A percentile compares a stretch with the other conserved stretches of the same genome.
phyloP scores from a whole-genome alignment of 2,797 vertebrate species.

The Sebastes iracundus region DNA sequence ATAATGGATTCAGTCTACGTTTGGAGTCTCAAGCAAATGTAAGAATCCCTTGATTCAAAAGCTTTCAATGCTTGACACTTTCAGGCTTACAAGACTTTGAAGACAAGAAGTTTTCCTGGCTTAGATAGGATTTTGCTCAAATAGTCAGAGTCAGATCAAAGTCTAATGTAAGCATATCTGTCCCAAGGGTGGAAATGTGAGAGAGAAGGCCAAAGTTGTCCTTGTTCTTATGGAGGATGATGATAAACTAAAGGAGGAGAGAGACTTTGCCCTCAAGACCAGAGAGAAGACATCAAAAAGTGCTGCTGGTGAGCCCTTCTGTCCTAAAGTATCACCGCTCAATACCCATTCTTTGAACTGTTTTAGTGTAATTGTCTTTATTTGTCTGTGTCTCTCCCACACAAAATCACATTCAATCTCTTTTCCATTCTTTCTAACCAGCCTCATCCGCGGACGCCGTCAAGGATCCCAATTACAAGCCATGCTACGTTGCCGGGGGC shows the following conservation, averaged over 20 bases:
- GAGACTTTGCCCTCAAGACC: conserved; percentile 94
- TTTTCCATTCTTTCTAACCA: conserved; percentile 39
- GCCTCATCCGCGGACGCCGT: conserved; percentile 75
- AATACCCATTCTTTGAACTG: background rate
- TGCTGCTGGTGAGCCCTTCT: conserved; percentile 83
- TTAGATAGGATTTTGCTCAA: background rate
- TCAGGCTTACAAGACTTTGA: background rate
- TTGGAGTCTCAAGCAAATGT: background rate
- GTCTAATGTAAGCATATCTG: conserved; percentile 8
- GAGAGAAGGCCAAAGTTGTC: conserved; percentile 96
- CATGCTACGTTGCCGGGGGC: conserved; percentile 73
- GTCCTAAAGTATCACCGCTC: background rate
- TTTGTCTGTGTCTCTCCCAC: background rate
- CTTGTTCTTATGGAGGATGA: conserved; percentile 93
- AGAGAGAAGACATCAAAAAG: conserved; percentile 96
- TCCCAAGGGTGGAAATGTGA: conserved; percentile 90
- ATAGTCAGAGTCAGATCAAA: background rate
- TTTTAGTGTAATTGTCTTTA: background rate
- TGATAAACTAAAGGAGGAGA: conserved; percentile 92
- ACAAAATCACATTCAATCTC: background rate
- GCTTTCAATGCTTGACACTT: background rate
- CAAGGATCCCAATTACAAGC: conserved; percentile 80
- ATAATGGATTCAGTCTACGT: background rate
- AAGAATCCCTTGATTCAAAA: background rate
- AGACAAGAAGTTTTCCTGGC: background rate